Percentiles rank a stretch among this genome's conserved stretches.
These are phyloP conservation scores for Tinamus major DNA, from an alignment of 2,797 vertebrate genomes.

Conservation along the genomic window DNA sequence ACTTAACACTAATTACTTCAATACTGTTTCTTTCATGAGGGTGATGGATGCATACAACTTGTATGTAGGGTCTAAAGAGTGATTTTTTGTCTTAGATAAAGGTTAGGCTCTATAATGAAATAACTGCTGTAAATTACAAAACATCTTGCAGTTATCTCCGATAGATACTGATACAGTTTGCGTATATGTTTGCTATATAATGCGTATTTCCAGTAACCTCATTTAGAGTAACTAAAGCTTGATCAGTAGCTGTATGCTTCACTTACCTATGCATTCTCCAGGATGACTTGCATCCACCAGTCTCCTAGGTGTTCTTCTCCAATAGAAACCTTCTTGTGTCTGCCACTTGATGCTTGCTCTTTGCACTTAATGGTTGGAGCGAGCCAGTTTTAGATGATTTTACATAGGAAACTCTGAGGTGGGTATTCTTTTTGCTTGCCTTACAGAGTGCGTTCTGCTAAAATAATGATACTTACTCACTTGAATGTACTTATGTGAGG, in stretches of 20 bases:
- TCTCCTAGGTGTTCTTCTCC: slow-evolving; percentile 46
- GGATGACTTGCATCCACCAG: slow-evolving; percentile 44
- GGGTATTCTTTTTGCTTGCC: slow-evolving; percentile 57
- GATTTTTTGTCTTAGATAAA: slow-evolving; percentile 53
- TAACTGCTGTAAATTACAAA: slow-evolving; percentile 37
- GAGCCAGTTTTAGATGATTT: slow-evolving; percentile 60
- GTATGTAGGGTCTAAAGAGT: slow-evolving; percentile 38
- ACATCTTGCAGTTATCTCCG: slow-evolving; percentile 57
- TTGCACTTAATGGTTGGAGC: slow-evolving; percentile 68
- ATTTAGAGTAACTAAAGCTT: slow-evolving; percentile 46
- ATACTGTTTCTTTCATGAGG: slow-evolving; percentile 41
- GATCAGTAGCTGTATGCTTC: slow-evolving; percentile 55
- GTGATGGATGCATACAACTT: slow-evolving; percentile 43
- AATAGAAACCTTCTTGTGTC: slow-evolving; percentile 33
- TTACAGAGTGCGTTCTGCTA: slow-evolving; percentile 66
- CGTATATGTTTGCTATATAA: slow-evolving; percentile 2
- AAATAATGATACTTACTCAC: slow-evolving; percentile 19
- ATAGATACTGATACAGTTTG: slow-evolving; percentile 50
- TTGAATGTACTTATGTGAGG: slow-evolving; percentile 70
- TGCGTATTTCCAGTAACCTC: slow-evolving; percentile 47
- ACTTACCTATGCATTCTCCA: slow-evolving; percentile 61
- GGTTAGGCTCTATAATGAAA: slow-evolving; percentile 45
- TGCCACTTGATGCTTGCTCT: slow-evolving; percentile 55
- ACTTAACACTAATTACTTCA: slow-evolving; percentile 62
- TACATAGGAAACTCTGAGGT: slow-evolving; percentile 56